Conservation (phyloP, 2,797 vertebrate genomes). For the Poeciliopsis gracilis region DNA sequence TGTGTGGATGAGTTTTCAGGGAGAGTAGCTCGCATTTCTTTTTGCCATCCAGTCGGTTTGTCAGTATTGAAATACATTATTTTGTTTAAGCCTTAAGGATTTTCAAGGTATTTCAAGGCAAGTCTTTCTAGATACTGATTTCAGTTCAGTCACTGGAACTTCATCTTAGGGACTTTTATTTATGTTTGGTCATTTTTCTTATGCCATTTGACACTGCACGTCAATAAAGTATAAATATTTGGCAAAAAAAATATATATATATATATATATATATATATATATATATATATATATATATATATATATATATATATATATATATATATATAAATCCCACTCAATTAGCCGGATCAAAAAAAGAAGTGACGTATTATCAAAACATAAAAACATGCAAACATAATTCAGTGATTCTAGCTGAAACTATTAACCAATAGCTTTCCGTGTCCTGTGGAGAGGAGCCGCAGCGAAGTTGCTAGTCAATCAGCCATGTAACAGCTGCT, state of each 20-base stretch:
- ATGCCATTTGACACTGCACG: neutral
- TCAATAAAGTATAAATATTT: neutral
- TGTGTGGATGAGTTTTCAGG: neutral
- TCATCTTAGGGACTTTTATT: neutral
- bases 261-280: no score
- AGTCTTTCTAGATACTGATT: neutral
- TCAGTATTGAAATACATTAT: neutral
- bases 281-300: no score
- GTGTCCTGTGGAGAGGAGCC: conserved; percentile 9
- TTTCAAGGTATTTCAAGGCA: neutral
- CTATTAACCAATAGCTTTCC: neutral
- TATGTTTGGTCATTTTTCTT: neutral
- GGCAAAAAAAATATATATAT: neutral
- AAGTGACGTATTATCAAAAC: neutral
- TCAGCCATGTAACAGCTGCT: conserved; percentile 75
- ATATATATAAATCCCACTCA: neutral
- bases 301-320: no score
- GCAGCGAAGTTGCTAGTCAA: conserved; percentile 60
- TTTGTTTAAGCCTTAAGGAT: neutral
- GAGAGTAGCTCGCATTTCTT: neutral
- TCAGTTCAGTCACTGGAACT: neutral
- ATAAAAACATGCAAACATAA: neutral
- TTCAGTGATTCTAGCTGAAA: neutral
- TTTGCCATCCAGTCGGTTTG: neutral
- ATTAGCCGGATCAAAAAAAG: neutral